Evolutionary conservation across 2,113 vertebrate species (phyloP), one percentile per base, ranked within the genome.

Genomic region (Collichthys lucidus): DNA sequence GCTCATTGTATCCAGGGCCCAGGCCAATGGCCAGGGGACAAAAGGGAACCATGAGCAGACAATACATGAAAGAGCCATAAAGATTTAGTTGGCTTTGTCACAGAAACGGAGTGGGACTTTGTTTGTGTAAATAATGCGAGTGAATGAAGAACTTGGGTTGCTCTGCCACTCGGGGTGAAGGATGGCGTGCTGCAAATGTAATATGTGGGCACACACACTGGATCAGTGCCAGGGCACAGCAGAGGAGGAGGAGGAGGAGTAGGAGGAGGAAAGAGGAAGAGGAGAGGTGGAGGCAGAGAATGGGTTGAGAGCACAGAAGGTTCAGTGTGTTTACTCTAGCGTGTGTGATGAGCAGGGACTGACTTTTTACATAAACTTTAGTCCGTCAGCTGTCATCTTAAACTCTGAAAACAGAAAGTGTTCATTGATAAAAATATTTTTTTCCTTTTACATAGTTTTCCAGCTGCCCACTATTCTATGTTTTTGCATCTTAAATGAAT

Each of bases 81-180:
- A 98, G 98, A 97, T 98, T 98, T 97, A 97, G 96, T 96, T 95
- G 95, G 96, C 96, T 98, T 98, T 99, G 98, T 98, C 96, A 96
- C 96, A 96, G 97, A 97, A 97, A 98, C 95, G 95, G 96, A 98
- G 97, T 96, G 95, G 96, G 96, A 98, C 97, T 98, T 97, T 96
- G 95, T 96, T 96, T 99, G 98, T 98, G 97, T 99, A 99, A 99
- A 99, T 99, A 98, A 97, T 97, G 95, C 93, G 94, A 59, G 78
- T 81, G 87, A 84, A 88, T 84, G 97, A 95, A 95, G 96, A 95
- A 88, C 96, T 95, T 20, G 61, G 78, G 94, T 59, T 95, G 55
- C 95, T 92, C 95, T 95, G 95, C 95, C 95, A 94, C 97, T 97
- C 93, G 96, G 96, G 95, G 96, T 93, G 96, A 84, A 80, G 89